Conservation (phyloP, 1,140 invertebrate species). For the Eciton burchellii region DNA sequence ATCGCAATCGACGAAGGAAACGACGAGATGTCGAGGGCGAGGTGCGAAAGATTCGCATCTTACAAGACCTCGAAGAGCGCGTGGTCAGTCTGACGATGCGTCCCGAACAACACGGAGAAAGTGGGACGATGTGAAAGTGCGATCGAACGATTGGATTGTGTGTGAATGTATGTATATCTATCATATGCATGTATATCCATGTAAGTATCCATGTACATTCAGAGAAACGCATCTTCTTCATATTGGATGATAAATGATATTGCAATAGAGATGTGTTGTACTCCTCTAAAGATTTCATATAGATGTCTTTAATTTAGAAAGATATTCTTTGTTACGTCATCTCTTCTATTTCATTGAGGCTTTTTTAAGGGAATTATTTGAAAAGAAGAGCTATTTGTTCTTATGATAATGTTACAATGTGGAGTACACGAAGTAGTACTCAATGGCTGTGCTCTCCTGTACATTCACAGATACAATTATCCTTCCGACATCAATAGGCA, state of each 20-base stretch:
- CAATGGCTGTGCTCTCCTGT: neutral
- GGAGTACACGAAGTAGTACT: no score
- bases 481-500: neutral
- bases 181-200: constrained; percentile 12
- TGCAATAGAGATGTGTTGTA: no score
- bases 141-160: constrained; percentile 76
- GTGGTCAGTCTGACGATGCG: constrained; percentile 63
- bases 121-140: constrained; percentile 85
- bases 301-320: no score
- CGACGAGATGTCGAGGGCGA: neutral
- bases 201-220: constrained; percentile 4
- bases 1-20: neutral
- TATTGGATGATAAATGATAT: constrained; percentile 3
- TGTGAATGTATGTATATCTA: no score
- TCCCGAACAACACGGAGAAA: constrained; percentile 78
- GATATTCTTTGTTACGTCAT: no score
- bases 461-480: neutral
- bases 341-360: no score
- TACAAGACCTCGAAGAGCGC: constrained; percentile 14
- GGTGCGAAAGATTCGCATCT: constrained; percentile 11
- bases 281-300: no score
- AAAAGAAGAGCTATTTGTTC: no score
- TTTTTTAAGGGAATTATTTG: no score
- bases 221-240: constrained; percentile 51
- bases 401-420: neutral